Evolutionary conservation across 2,113 vertebrate genomes (phyloP).

Genomic region (Phaethon lepturus): DNA sequence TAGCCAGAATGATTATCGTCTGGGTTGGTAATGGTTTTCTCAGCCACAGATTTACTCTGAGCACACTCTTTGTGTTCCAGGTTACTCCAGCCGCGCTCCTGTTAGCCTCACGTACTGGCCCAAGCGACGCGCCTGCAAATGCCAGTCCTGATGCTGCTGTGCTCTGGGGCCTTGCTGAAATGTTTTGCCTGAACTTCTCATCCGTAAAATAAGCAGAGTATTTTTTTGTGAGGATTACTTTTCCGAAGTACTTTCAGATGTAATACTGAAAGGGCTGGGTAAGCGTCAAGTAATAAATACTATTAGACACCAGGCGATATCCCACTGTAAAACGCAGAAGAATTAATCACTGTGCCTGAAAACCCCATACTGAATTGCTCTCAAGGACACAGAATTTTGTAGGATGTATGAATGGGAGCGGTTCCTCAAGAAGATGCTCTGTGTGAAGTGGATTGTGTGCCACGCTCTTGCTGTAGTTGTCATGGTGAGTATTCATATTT

Average conservation of each 20-base stretch:
- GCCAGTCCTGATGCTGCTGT: not conserved
- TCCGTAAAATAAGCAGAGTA: not conserved
- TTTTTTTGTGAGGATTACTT: not conserved
- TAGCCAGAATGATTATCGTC: not conserved
- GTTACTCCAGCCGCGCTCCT: not conserved
- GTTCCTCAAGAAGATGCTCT: not conserved
- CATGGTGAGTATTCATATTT: slow-evolving; percentile 61
- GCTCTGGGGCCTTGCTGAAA: accelerated
- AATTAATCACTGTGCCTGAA: not conserved
- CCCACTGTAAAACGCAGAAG: not conserved
- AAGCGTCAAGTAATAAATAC: not conserved
- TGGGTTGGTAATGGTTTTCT: slow-evolving; percentile 22
- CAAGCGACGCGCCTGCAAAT: not conserved
- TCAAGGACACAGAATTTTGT: not conserved
- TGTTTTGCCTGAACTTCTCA: not conserved
- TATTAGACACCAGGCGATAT: not conserved
- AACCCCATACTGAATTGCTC: not conserved
- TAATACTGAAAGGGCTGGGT: not conserved
- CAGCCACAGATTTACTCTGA: not conserved
- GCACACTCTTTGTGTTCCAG: not conserved
- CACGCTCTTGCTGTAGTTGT: slow-evolving; percentile 44
- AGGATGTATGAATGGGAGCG: not conserved
- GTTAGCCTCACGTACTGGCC: not conserved
- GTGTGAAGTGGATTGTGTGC: not conserved
- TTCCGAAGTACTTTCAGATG: not conserved